Base-by-base conservation (phyloP, 2,797 vertebrate species). In the Lepidocolaptes lacrymiger region DNA sequence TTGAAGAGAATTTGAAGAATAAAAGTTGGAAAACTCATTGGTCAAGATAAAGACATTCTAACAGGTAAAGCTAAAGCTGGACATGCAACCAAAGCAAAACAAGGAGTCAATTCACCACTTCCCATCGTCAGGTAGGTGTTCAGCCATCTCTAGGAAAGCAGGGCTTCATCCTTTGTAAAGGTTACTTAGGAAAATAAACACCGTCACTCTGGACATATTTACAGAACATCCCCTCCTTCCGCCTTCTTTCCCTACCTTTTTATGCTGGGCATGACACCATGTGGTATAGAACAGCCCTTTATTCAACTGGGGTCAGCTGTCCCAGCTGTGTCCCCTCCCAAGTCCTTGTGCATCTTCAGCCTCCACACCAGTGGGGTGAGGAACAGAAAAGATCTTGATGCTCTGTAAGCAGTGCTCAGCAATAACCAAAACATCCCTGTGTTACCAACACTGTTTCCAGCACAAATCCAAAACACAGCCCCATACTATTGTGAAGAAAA, bases 131-230 rank as follows among this genome's bases (percentile, higher is more conserved):
- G 62, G 54, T 26, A 61, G 34, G 39, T 61, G 48, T 62, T 75
- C 55, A 48, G 41, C 15, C 26, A 32, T 32, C 41, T 21, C 36
- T 48, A 21, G 55, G 48, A 36, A 12, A 54, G 30, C 62, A 20
- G 41, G 10, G 13, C 26, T 39, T 20, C 55, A 36, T 23, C 14
- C 44, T 22, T 10, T 0, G 0, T 5, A 23, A 14, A 2, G 18
- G 22, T 62, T 23, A 55, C 19, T 49, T 49, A 16, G 26, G 41
- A 55, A 69, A 56, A 37, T 2, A 55, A 75, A 69, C 2, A 2
- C 12, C 22, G 18, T 69, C 55, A 37, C 0, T 17, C 41, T 7
- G 22, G 32, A 28, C 5, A 0, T 27, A 74, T 27, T 61, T 48
- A 9, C 34, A 48, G 41, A 71, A 20, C 22, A 14, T 49, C 18